Percentiles rank a stretch among this genome's conserved stretches.
Evolutionary conservation across 2,797 vertebrate species (phyloP).

Genomic region (Phylloscopus collybita): DNA sequence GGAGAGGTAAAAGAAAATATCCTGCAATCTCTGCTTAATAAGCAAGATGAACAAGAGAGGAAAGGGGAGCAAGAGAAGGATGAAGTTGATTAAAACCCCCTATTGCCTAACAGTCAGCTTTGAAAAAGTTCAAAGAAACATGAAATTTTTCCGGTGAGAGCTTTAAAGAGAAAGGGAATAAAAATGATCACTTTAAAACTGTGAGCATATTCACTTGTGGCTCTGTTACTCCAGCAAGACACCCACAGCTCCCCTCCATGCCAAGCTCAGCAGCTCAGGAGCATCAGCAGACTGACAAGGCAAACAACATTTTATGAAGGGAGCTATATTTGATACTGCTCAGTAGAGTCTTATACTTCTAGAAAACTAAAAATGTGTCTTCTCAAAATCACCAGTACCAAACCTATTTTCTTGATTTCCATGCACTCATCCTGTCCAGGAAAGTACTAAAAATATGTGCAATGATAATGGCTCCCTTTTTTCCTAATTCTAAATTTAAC

Average conservation of each 20-base stretch:
- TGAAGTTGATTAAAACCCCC: constrained; percentile 8
- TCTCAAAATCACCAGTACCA: neutral
- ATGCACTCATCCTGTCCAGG: neutral
- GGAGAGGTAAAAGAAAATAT: neutral
- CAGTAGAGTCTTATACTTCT: neutral
- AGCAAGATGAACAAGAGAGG: neutral
- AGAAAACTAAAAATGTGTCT: neutral
- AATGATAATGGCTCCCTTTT: neutral
- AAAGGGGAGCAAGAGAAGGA: neutral
- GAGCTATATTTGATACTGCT: neutral
- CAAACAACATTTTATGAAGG: constrained; percentile 6
- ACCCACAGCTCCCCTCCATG: neutral
- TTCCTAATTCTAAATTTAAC: neutral
- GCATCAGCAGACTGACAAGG: constrained; percentile 15
- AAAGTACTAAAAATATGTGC: neutral
- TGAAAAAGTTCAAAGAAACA: constrained; percentile 6
- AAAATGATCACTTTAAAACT: neutral
- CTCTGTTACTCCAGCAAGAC: constrained; percentile 22
- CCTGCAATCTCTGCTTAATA: neutral
- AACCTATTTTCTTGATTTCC: neutral
- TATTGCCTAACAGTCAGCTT: neutral
- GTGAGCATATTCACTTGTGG: neutral
- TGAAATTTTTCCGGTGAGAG: neutral
- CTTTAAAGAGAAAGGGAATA: constrained; percentile 6
- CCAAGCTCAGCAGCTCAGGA: neutral